These are phyloP conservation scores for Apis florea DNA, from an alignment of 1,140 invertebrate genomes.

Conservation along the genomic window DNA sequence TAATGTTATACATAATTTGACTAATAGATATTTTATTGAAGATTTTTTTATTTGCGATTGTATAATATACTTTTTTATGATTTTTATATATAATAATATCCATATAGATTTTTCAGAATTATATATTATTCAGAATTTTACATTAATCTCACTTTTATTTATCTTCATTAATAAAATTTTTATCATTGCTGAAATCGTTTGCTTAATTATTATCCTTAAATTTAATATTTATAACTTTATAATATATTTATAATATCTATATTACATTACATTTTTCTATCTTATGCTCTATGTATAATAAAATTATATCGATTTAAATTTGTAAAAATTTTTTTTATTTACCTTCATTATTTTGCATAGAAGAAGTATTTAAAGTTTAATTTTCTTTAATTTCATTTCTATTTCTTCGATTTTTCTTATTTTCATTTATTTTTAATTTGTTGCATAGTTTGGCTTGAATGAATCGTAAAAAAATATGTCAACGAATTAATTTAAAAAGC, in stretches of 20 bases:
- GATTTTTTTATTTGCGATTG: too few species aligned
- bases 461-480: not conserved
- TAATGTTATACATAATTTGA: too few species aligned
- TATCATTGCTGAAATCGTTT: not conserved
- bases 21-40: too few species aligned
- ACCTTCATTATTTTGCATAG: not conserved
- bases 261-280: not conserved
- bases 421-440: not conserved
- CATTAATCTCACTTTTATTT: not conserved
- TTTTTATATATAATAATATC: not conserved
- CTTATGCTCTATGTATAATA: not conserved
- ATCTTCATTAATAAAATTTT: not conserved
- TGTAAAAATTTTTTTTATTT: not conserved
- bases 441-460: not conserved
- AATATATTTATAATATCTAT: not conserved
- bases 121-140: not conserved
- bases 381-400: not conserved
- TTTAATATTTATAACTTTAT: not conserved
- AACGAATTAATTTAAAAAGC: constrained; percentile 20
- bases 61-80: not conserved
- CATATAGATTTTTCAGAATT: not conserved
- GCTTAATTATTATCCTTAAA: not conserved
- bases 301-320: not conserved
- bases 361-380: not conserved
- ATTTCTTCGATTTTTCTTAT: not conserved